Evolutionary conservation across 2,888 invertebrate species (phyloP).

Genomic region (Palloptera scutellata): DNA sequence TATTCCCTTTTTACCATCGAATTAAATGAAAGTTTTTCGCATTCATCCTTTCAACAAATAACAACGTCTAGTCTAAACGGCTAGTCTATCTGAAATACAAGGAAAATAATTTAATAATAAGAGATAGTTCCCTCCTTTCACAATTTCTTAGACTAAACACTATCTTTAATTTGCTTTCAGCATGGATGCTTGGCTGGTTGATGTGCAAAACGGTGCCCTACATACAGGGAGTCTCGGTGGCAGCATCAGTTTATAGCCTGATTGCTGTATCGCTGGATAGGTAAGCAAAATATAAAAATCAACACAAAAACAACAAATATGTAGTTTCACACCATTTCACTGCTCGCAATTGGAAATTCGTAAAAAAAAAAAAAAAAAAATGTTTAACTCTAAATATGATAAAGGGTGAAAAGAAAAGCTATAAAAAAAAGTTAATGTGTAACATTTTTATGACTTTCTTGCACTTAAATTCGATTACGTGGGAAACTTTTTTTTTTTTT

Average conservation of each 20-base stretch:
- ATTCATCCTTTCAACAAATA: conserved; percentile 14
- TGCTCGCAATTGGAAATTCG: too few species aligned
- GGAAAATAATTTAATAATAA: too few species aligned
- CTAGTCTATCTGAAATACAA: too few species aligned
- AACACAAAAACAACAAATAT: conserved; percentile 1
- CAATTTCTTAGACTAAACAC: not conserved
- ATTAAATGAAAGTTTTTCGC: too few species aligned
- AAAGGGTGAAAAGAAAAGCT: too few species aligned
- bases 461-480: conserved; percentile 32
- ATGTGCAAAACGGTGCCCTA: conserved; percentile 97
- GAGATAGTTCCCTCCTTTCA: too few species aligned
- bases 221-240: conserved; percentile 93
- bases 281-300: conserved; percentile 66
- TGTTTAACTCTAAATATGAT: not conserved
- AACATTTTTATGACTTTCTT: conserved; percentile 21
- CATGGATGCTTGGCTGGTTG: conserved; percentile 93
- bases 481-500: not conserved
- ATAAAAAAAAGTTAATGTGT: conserved; percentile 4
- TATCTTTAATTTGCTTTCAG: conserved; percentile 67
- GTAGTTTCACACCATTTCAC: too few species aligned
- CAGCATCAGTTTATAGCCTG: conserved; percentile 94
- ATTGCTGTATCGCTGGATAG: conserved; percentile 94
- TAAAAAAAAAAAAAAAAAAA: not conserved
- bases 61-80: too few species aligned
- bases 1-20: too few species aligned